Conservation (phyloP, 2,113 vertebrate species). For the Gymnogyps californianus region DNA sequence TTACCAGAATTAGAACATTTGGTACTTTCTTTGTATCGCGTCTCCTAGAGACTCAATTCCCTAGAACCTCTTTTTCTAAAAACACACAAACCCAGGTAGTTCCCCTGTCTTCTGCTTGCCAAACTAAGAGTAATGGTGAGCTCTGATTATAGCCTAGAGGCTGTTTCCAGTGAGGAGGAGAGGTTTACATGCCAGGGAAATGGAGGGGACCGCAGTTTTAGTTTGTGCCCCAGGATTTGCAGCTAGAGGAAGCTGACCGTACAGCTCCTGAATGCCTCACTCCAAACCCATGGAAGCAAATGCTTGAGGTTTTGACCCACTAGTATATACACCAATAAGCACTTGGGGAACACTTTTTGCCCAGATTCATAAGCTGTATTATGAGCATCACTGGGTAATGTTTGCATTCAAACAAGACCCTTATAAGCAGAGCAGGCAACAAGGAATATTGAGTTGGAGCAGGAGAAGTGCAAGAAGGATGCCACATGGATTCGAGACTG, state of each 20-base stretch:
- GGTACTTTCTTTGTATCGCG: not conserved
- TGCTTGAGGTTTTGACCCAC: not conserved
- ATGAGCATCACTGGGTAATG: not conserved
- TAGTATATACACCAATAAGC: not conserved
- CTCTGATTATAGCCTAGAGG: not conserved
- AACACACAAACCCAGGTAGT: not conserved
- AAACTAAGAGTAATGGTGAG: not conserved
- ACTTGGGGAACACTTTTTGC: not conserved
- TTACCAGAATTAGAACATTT: not conserved
- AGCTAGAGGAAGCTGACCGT: not conserved
- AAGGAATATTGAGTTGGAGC: not conserved
- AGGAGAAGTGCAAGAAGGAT: not conserved
- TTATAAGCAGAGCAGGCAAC: not conserved
- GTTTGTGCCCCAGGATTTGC: not conserved
- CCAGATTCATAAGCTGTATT: not conserved
- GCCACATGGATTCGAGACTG: not conserved
- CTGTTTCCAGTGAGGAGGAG: not conserved
- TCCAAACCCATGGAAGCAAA: not conserved
- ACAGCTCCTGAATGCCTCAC: not conserved
- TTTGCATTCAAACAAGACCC: not conserved
- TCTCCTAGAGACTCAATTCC: not conserved
- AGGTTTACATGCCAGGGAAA: not conserved
- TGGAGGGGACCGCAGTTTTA: not conserved
- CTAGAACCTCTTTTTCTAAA: not conserved
- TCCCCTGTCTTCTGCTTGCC: not conserved